Conservation (phyloP, 2,797 vertebrate species). For the Siniperca scherzeri region DNA sequence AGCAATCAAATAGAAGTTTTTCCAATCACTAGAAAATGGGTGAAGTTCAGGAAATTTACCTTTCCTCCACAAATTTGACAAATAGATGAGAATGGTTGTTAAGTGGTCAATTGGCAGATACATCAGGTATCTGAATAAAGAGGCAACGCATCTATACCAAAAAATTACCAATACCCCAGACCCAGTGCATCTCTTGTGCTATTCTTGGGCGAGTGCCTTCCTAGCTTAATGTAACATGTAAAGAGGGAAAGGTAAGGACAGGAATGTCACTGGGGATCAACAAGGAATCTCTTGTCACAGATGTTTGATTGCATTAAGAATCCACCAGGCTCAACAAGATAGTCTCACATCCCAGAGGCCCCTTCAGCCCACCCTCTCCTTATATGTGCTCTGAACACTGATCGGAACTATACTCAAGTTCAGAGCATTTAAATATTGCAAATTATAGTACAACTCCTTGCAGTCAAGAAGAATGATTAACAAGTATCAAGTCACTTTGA, state of each 20-base stretch:
- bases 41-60: background rate
- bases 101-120: slow-evolving; percentile 21
- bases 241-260: slow-evolving; percentile 7
- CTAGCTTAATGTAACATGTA: slow-evolving; percentile 1
- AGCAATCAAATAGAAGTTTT: slow-evolving; percentile 8
- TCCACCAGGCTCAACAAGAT: slow-evolving; percentile 34
- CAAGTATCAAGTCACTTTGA: slow-evolving; percentile 35
- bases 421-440: slow-evolving; percentile 34
- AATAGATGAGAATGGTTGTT: background rate
- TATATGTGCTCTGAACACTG: slow-evolving; percentile 35
- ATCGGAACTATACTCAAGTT: slow-evolving; percentile 13
- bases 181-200: background rate
- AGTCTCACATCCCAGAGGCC: slow-evolving; percentile 20
- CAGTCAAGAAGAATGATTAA: slow-evolving; percentile 43
- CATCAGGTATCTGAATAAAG: slow-evolving; percentile 6
- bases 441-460: slow-evolving; percentile 24
- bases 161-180: background rate
- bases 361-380: background rate
- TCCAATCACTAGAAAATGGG: slow-evolving; percentile 5
- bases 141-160: background rate
- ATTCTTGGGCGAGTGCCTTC: background rate
- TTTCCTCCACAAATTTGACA: background rate
- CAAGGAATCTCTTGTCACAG: slow-evolving; percentile 11
- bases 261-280: slow-evolving; percentile 28
- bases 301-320: slow-evolving; percentile 49